phyloP scores from a whole-genome alignment of 2,797 vertebrate genomes.

The Atherinosoma microstoma region DNA sequence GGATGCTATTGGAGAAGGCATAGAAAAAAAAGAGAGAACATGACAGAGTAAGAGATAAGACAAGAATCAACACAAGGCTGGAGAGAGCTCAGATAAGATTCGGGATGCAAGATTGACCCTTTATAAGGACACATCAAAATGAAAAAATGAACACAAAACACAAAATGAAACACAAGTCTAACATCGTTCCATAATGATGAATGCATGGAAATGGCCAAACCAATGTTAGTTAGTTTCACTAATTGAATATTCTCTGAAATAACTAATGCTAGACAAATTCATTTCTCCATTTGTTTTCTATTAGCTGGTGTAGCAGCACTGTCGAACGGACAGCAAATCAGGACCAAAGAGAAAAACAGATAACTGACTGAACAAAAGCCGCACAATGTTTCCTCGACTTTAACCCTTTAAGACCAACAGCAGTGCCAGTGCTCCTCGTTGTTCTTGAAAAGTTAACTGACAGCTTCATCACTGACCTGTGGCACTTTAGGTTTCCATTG shows the following conservation, averaged over 20 bases:
- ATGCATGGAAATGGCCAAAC: background rate
- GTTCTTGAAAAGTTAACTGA: too few relatives aligned
- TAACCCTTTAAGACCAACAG: background rate
- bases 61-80: too few relatives aligned
- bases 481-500: background rate
- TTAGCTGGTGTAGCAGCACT: background rate
- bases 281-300: background rate
- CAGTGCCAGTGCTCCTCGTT: too few relatives aligned
- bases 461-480: background rate
- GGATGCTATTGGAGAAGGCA: too few relatives aligned
- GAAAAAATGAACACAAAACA: background rate
- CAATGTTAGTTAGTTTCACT: conserved; percentile 2
- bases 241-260: background rate
- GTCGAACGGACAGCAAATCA: background rate
- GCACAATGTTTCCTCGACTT: background rate
- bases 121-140: background rate
- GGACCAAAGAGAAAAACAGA: background rate
- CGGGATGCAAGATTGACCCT: too few relatives aligned
- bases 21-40: too few relatives aligned
- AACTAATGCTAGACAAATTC: background rate
- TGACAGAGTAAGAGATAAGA: too few relatives aligned
- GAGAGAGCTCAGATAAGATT: too few relatives aligned
- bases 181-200: background rate
- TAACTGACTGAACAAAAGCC: background rate
- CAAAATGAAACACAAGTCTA: background rate